These are phyloP conservation scores for Acipenser transmontanus DNA, from an alignment of 2,797 vertebrate species.

Conservation along the genomic window DNA sequence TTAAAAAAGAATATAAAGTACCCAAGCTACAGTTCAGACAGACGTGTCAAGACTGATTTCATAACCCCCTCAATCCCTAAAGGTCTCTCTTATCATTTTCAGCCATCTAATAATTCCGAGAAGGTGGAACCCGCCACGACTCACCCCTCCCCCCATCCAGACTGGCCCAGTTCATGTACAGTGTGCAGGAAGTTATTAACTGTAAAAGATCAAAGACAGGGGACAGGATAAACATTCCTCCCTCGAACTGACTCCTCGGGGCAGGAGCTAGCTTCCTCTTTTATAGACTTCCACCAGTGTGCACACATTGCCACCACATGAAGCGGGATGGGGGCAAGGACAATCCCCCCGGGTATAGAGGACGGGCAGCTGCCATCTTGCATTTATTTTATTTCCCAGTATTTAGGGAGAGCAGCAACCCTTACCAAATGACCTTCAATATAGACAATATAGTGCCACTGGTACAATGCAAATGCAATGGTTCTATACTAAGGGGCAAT, in stretches of 20 bases:
- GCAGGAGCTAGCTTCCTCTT: constrained; percentile 67
- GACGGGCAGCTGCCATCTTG: background rate
- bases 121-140: constrained; percentile 36
- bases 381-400: too few relatives aligned
- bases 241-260: constrained; percentile 56
- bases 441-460: too few relatives aligned
- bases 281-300: constrained; percentile 59
- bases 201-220: constrained; percentile 69
- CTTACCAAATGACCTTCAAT: too few relatives aligned
- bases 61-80: constrained; percentile 29
- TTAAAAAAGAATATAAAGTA: too few relatives aligned
- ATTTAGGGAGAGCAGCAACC: too few relatives aligned
- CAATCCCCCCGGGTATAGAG: background rate
- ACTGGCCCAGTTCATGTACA: constrained; percentile 61
- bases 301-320: constrained; percentile 76
- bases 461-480: too few relatives aligned
- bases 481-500: too few relatives aligned
- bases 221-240: constrained; percentile 74
- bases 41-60: constrained; percentile 24
- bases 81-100: constrained; percentile 27
- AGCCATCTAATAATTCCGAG: constrained; percentile 30
- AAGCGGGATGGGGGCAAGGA: constrained; percentile 31
- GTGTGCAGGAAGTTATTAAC: constrained; percentile 77
- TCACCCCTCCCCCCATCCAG: constrained; percentile 22
- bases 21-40: constrained; percentile 24